phyloP scores from a whole-genome alignment of 2,797 vertebrate species.

The Platyrinchus mystaceus region DNA sequence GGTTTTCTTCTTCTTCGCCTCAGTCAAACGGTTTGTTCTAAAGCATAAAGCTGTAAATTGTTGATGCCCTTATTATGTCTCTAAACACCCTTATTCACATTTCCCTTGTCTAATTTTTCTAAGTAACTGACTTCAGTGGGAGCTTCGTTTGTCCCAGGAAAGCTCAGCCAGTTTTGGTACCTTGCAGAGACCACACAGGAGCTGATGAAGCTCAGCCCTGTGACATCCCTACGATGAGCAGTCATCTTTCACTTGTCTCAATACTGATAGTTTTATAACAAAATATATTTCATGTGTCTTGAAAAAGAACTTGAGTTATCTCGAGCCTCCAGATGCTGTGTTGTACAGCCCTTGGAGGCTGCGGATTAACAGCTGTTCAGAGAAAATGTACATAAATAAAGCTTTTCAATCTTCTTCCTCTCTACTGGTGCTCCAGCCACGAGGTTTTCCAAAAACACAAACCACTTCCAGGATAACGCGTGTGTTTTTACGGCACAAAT shows the following conservation, averaged over 20 bases:
- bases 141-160: background rate
- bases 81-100: background rate
- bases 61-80: background rate
- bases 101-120: background rate
- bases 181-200: background rate
- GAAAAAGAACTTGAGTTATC: background rate
- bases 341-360: background rate
- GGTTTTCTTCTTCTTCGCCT: background rate
- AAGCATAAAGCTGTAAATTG: background rate
- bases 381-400: background rate
- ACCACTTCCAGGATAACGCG: background rate
- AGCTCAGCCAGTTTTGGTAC: background rate
- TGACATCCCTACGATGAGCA: background rate
- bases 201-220: background rate
- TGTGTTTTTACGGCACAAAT: background rate
- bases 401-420: conserved; percentile 1
- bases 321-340: background rate
- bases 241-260: background rate
- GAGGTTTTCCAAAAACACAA: background rate
- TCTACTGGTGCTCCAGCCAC: conserved; percentile 22
- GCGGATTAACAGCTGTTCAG: background rate
- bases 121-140: background rate
- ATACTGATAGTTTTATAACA: background rate
- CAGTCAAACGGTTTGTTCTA: background rate
- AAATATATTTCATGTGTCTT: background rate